Base-by-base conservation (phyloP, 2,113 vertebrate species). In the Phycodurus eques region DNA sequence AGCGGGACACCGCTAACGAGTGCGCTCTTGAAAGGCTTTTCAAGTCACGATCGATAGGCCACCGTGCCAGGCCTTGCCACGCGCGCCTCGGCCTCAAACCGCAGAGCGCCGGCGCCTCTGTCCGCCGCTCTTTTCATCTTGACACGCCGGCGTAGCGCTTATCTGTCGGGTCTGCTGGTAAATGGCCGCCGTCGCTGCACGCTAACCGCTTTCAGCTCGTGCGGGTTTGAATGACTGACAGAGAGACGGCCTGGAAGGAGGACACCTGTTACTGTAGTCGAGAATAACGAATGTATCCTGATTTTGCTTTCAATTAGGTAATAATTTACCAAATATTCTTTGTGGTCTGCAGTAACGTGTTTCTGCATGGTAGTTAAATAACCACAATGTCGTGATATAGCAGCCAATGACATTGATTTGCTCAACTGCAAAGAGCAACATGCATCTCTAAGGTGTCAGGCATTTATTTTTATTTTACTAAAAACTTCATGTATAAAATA, bases 131-230 rank as follows among this genome's bases (percentile, higher is more conserved):
- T 33, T 87, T 85, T 87, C 85, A 88, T 86, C 78, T 61, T 83
- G 82, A 85, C 90, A 89, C 79, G 85, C 83, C 85, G 80, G 76
- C 82, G 81, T 67, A 61, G 82, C 77, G 80, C 74, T 82, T 84
- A 81, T 88, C 85, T 85, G 86, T 87, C 88, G 86, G 84, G 86
- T 89, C 86, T 78, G 70, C 14, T 85, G 83, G 86, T 91, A 89
- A 92, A 91, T 78, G 87, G 82, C 83, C 85, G 84, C 79, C 79
- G 71, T 88, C 76, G 78, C 89, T 66, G 75, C 85, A 86, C 83
- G 86, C 80, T 78, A 82, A 89, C 85, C 75, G 82, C 81, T 85
- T 53, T 61, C 59, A 60, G 31, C 31, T 61, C 31, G 70, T 72
- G 80, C 79, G 73, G 75, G 80, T 87, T 77, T 80, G 75, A 71